Evolutionary conservation across 1,140 invertebrate species (phyloP).

Genomic region (Drosophila melanica): DNA sequence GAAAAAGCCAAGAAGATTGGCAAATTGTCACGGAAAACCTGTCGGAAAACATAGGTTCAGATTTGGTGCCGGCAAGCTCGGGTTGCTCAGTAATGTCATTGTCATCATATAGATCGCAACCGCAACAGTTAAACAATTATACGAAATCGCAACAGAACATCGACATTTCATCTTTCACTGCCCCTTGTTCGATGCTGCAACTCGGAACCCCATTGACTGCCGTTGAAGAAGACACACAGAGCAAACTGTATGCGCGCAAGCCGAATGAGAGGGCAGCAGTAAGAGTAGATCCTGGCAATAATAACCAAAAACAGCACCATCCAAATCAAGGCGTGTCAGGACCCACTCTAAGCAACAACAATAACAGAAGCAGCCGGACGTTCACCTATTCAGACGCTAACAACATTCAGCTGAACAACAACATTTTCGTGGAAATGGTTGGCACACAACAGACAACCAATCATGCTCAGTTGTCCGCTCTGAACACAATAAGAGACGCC

Average conservation of each 20-base stretch:
- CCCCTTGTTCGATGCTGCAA: neutral
- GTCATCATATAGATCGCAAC: slow-evolving; percentile 18
- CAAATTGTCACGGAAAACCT: neutral
- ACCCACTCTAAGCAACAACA: neutral
- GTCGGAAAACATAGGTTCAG: too few species aligned
- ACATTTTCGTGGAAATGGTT: slow-evolving; percentile 49
- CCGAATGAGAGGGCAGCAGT: too few species aligned
- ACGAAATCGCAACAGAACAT: neutral
- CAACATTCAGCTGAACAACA: slow-evolving; percentile 18
- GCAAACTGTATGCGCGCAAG: neutral
- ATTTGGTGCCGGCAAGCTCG: neutral
- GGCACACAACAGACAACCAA: slow-evolving; percentile 47
- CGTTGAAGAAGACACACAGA: neutral
- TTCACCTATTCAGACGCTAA: neutral
- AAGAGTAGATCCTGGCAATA: neutral
- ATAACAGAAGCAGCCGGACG: slow-evolving; percentile 8
- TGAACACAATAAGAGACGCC: slow-evolving; percentile 10
- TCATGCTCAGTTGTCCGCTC: slow-evolving; percentile 23
- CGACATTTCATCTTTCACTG: neutral
- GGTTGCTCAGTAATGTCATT: slow-evolving; percentile 27
- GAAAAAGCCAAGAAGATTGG: neutral
- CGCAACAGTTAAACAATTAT: slow-evolving; percentile 6
- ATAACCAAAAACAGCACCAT: neutral
- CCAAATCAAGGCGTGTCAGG: neutral
- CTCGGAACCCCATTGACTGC: neutral